Evolutionary conservation across 2,113 vertebrate species (phyloP), one percentile per base, ranked within the genome.

Genomic region (Elanoides forficatus): DNA sequence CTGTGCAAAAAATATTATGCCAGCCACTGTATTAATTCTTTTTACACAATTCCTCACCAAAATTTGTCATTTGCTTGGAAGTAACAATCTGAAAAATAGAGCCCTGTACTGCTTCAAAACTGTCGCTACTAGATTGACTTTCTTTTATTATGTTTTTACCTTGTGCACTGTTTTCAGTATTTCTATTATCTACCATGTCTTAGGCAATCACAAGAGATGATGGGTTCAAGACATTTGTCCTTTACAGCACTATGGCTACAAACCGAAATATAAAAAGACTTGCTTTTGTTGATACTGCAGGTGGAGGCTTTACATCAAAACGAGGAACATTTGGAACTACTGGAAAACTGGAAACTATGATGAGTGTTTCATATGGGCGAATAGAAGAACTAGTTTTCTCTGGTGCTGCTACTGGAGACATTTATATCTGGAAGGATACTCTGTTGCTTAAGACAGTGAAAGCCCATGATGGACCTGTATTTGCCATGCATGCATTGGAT

Each of bases 401-500:
- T 0, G 99, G 99, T 3, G 99, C 99, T 65, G 99, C 99, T 8
- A 99, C 98, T 4, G 99, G 99, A 68, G 99, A 99, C 78, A 99
- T 99, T 92, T 99, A 99, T 97, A 99, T 99, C 94, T 99, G 99
- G 99, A 99, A 99, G 95, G 99, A 99, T 66, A 98, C 98, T 2
- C 93, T 99, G 7, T 98, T 99, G 32, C 96, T 99, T 59, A 99
- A 99, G 97, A 99, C 99, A 43, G 97, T 99, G 92, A 99, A 99
- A 95, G 99, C 99, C 81, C 99, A 99, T 1, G 99, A 99, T 4
- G 99, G 99, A 2, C 99, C 99, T 9, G 99, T 99, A 67, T 99
- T 99, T 95, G 98, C 99, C 90, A 99, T 99, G 99, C 99, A 99
- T 73, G 99, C 99, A 2, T 90, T 99, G 96, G 99, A 99, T 97